phyloP scores from a whole-genome alignment of 2,797 vertebrate genomes.

The Notoglanidium macrostoma region DNA sequence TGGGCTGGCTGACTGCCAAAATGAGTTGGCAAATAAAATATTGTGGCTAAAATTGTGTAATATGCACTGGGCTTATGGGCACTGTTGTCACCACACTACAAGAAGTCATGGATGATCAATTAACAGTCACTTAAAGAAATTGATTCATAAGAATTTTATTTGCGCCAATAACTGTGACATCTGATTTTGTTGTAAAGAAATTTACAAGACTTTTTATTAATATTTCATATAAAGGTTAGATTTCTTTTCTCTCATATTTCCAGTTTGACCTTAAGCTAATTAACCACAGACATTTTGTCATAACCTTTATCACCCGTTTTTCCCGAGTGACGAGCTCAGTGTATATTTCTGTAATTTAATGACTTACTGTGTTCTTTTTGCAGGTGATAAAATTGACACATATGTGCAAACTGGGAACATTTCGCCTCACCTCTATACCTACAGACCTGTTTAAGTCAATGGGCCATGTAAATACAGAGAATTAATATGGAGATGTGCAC shows the following conservation, averaged over 20 bases:
- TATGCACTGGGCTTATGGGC: neutral
- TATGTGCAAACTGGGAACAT: neutral
- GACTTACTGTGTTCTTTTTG: neutral
- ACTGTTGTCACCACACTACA: too few relatives aligned
- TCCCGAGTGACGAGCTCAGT: neutral
- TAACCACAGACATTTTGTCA: neutral
- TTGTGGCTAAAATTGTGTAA: neutral
- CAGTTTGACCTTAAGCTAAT: slow-evolving; percentile 16
- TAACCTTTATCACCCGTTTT: neutral
- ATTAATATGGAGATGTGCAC: neutral
- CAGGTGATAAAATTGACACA: neutral
- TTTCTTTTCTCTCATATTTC: neutral
- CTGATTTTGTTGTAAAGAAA: neutral
- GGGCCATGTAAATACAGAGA: slow-evolving; percentile 3
- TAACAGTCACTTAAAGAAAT: neutral
- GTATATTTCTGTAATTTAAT: neutral
- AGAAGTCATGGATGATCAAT: neutral
- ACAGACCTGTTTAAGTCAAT: neutral
- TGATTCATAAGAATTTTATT: neutral
- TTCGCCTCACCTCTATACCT: slow-evolving; percentile 2
- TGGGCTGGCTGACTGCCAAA: neutral
- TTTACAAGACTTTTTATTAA: neutral
- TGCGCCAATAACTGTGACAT: neutral
- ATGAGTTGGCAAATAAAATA: neutral
- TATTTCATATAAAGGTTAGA: neutral